Evolutionary conservation across 2,888 invertebrate genomes (phyloP).

Genomic region (Polydrusus cervinus): DNA sequence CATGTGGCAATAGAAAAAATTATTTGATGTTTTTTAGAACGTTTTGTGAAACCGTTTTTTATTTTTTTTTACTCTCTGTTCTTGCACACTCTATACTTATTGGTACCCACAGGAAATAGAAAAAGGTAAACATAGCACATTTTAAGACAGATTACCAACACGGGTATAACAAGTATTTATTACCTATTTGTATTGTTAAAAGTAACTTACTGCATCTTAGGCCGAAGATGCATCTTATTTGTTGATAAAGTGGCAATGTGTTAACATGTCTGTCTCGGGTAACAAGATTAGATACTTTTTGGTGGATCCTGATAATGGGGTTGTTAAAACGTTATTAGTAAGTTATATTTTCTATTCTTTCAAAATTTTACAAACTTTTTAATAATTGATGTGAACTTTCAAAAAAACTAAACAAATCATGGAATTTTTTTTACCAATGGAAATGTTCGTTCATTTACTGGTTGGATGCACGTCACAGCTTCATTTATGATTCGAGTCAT

Average conservation of each 20-base stretch:
- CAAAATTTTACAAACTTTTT: not conserved
- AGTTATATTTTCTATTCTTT: conserved; percentile 10
- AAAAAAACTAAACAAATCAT: too few species aligned
- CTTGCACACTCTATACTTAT: conserved; percentile 8
- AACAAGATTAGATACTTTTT: conserved; percentile 37
- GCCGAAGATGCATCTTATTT: conserved; percentile 44
- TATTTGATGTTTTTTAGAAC: too few species aligned
- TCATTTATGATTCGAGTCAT: too few species aligned
- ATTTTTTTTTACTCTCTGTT: too few species aligned
- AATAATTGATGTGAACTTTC: too few species aligned
- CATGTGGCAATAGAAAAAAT: too few species aligned
- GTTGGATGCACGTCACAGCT: too few species aligned
- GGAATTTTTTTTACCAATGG: too few species aligned
- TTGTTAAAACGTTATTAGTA: conserved; percentile 22
- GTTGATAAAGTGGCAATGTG: conserved; percentile 44
- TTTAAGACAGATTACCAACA: conserved; percentile 42
- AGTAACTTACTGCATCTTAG: conserved; percentile 22
- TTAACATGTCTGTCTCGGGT: conserved; percentile 41
- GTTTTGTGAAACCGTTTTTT: too few species aligned
- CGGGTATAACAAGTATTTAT: conserved; percentile 44
- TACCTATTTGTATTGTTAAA: conserved; percentile 50
- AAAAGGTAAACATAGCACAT: conserved; percentile 42
- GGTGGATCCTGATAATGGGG: conserved; percentile 35
- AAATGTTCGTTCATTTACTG: too few species aligned
- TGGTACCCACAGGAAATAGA: conserved; percentile 33